Base-by-base conservation (phyloP, 2,797 vertebrate genomes). In the Lerista edwardsae region DNA sequence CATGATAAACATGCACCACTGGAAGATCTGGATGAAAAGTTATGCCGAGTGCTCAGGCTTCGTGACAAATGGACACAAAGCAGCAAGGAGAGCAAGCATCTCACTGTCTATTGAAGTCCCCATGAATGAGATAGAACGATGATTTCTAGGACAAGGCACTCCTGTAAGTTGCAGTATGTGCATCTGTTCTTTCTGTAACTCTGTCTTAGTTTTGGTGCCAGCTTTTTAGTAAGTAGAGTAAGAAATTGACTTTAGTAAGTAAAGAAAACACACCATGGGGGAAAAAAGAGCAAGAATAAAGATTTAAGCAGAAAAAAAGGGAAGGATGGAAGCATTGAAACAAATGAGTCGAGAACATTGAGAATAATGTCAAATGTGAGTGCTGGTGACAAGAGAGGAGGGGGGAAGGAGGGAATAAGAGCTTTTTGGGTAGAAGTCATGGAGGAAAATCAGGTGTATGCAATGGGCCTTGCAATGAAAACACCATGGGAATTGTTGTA, bases 101-200 rank as follows among this genome's bases (percentile, higher is more conserved):
- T 85, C 80, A 1, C 77, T 71, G 80, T 23, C 90, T 90, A 89
- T 91, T 91, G 90, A 89, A 89, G 87, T 81, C 90, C 84, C 84
- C 25, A 73, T 86, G 79, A 79, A 88, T 72, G 65, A 93, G 90
- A 92, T 7, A 34, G 6, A 93, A 92, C 91, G 90, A 93, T 92
- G 86, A 90, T 93, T 92, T 93, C 90, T 92, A 81, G 91, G 90
- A 92, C 92, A 92, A 87, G 91, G 85, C 91, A 90, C 89, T 86
- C 19, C 51, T 55, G 51, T 55, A 55, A 17, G 14, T 17, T 6
- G 51, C 51, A 17, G 51, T 15, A 55, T 55, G 14, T 19, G 15
- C 15, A 9, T 17, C 51, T 55, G 47, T 2, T 51, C 47, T 55
- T 2, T 55, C 51, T 55, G 51, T 55, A 55, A 17, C 15, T 55